Conservation (phyloP, 2,797 vertebrate genomes). For the Thalassophryne amazonica region DNA sequence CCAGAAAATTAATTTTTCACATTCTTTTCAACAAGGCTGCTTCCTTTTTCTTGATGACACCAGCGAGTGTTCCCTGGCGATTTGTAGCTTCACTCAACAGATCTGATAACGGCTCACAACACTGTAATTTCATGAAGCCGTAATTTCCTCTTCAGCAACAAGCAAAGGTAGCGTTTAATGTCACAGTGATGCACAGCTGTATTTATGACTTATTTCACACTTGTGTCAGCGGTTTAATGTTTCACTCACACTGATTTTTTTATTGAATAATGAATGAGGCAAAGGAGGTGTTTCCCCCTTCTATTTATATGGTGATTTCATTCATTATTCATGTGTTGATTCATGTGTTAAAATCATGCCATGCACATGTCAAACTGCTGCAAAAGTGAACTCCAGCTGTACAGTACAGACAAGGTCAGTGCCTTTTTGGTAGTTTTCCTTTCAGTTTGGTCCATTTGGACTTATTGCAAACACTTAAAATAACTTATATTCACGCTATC, state of each 20-base stretch:
- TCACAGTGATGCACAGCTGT: slow-evolving; percentile 4
- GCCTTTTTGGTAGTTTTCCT: too few relatives aligned
- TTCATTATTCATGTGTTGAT: slow-evolving; percentile 63
- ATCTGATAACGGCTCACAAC: too few relatives aligned
- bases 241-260: slow-evolving; percentile 36
- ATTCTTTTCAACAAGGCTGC: background rate
- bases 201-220: slow-evolving; percentile 15
- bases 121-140: background rate
- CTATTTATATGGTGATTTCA: slow-evolving; percentile 44
- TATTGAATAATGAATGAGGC: slow-evolving; percentile 48
- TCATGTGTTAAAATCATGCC: slow-evolving; percentile 58
- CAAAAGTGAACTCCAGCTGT: slow-evolving; percentile 20
- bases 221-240: slow-evolving; percentile 39
- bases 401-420: too few relatives aligned
- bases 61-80: too few relatives aligned
- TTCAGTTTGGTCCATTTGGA: too few relatives aligned
- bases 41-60: too few relatives aligned
- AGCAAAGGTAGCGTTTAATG: background rate
- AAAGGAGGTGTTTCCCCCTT: slow-evolving; percentile 6
- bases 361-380: slow-evolving; percentile 38
- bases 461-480: too few relatives aligned
- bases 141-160: slow-evolving; percentile 1
- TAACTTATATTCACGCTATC: too few relatives aligned
- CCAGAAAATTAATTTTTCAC: background rate
- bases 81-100: too few relatives aligned